Evolutionary conservation across 2,797 vertebrate species (phyloP).

Genomic region (Brotula barbata): DNA sequence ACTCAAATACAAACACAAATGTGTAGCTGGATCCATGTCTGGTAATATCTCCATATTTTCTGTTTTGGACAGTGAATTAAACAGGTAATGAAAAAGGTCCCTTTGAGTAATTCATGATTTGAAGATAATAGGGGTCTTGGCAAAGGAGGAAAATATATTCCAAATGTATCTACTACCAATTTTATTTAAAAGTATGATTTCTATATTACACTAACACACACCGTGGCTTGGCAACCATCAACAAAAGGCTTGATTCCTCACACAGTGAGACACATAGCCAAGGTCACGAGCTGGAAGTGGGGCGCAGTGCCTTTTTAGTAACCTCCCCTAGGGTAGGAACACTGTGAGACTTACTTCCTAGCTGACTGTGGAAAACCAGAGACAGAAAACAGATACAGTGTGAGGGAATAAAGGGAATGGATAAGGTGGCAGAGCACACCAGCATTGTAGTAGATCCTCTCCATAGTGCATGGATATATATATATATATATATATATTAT

Average conservation of each 20-base stretch:
- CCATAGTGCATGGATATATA: too few relatives aligned
- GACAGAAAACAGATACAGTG: constrained; percentile 15
- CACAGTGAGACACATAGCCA: constrained; percentile 27
- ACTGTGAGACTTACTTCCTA: neutral
- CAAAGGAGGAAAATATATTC: constrained; percentile 38
- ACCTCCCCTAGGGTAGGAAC: constrained; percentile 25
- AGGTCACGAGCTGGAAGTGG: constrained; percentile 52
- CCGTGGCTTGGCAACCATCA: too few relatives aligned
- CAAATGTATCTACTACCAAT: constrained; percentile 15
- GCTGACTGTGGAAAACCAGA: neutral
- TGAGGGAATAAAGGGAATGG: constrained; percentile 8
- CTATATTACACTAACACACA: too few relatives aligned
- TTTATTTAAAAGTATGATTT: constrained; percentile 42
- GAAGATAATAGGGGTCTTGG: constrained; percentile 11
- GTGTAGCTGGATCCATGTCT: constrained; percentile 10
- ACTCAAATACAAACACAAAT: constrained; percentile 9
- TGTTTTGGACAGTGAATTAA: constrained; percentile 12
- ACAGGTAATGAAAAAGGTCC: constrained; percentile 20
- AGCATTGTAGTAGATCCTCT: constrained; percentile 13
- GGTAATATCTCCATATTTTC: constrained; percentile 10
- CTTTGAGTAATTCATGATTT: constrained; percentile 62
- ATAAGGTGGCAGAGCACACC: constrained; percentile 3
- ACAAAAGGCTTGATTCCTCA: constrained; percentile 20
- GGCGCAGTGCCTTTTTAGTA: constrained; percentile 27
- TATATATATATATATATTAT: too few relatives aligned